These are phyloP conservation scores for Ovis aries DNA, from an alignment of 2,113 vertebrate genomes.

Conservation along the genomic window DNA sequence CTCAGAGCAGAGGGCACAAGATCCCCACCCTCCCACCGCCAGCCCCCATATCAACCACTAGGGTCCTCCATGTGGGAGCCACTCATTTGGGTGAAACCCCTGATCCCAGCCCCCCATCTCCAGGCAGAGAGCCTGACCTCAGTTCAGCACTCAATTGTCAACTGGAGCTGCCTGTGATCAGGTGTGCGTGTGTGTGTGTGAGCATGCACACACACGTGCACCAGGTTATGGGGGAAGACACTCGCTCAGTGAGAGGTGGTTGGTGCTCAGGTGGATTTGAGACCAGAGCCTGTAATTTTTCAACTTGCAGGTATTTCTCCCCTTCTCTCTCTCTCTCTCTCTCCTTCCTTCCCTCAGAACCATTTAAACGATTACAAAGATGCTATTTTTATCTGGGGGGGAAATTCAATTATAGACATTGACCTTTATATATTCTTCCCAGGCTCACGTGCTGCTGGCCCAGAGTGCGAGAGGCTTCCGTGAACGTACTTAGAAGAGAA, in stretches of 20 bases:
- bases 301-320: neutral
- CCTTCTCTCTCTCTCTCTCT: neutral
- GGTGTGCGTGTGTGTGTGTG: neutral
- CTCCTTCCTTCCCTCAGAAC: neutral
- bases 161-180: rapidly evolving
- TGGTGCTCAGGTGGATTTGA: neutral
- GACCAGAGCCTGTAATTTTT: neutral
- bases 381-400: constrained; percentile 68
- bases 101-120: neutral
- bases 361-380: constrained; percentile 68
- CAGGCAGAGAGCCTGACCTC: neutral
- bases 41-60: no score
- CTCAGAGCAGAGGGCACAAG: neutral
- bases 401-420: constrained; percentile 68
- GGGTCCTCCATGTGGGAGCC: rapidly evolving
- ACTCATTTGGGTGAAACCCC: neutral
- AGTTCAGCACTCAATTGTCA: rapidly evolving
- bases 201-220: rapidly evolving
- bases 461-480: neutral
- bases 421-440: constrained; percentile 53
- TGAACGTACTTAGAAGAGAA: neutral
- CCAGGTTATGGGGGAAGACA: neutral
- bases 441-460: constrained; percentile 24
- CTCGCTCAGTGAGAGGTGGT: neutral
- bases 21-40: rapidly evolving